Conservation (phyloP, 2,888 invertebrate species). For the Microchrysa polita region DNA sequence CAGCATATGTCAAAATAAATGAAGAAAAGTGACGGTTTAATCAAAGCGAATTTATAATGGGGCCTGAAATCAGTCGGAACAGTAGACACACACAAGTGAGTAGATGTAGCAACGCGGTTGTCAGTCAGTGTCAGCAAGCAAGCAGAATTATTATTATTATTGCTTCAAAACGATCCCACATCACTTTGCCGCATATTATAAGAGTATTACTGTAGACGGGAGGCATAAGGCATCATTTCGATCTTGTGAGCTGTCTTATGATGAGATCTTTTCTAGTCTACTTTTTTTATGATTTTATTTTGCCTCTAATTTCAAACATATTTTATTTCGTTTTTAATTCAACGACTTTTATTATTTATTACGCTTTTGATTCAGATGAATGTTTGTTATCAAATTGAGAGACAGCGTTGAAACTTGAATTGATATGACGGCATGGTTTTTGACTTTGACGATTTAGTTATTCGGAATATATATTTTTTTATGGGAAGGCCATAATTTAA, state of each 20-base stretch:
- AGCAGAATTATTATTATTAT: too few relatives aligned
- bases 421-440: conserved; percentile 10
- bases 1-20: conserved; percentile 64
- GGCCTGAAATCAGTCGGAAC: background rate
- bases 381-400: background rate
- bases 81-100: too few relatives aligned
- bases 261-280: background rate
- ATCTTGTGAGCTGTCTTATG: conserved; percentile 21
- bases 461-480: too few relatives aligned
- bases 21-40: conserved; percentile 64
- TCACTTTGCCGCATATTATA: conserved; percentile 15
- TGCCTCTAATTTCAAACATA: conserved; percentile 20
- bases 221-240: conserved; percentile 6
- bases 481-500: too few relatives aligned
- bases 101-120: too few relatives aligned
- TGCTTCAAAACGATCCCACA: conserved; percentile 10
- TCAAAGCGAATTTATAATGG: conserved; percentile 57
- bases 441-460: background rate
- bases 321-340: conserved; percentile 26
- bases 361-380: conserved; percentile 23
- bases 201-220: conserved; percentile 25
- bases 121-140: background rate
- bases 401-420: background rate
- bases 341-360: conserved; percentile 15
- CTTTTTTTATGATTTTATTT: conserved; percentile 1